Conservation (phyloP, 64 coral and sea anemone species). For the Platygyra sinensis region DNA sequence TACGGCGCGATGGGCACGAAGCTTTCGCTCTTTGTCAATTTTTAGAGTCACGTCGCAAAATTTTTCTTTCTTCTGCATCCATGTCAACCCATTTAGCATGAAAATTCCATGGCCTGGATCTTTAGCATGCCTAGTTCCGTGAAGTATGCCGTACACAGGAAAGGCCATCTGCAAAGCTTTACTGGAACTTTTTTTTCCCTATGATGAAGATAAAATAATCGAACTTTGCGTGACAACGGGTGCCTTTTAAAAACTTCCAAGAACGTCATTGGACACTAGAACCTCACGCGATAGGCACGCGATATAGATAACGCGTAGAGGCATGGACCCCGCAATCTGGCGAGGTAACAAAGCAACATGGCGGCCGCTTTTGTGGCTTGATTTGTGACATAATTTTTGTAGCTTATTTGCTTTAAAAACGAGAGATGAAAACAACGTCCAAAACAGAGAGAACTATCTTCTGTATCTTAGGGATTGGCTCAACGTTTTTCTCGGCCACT, state of each 20-base stretch:
- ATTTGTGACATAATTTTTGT: no score
- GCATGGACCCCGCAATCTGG: not conserved
- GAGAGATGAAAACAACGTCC: not conserved
- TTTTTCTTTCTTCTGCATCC: slow-evolving; percentile 45
- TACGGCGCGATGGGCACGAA: slow-evolving; percentile 64
- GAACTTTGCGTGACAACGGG: not conserved
- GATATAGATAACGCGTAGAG: not conserved
- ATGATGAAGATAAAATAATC: no score
- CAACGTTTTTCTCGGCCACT: slow-evolving; percentile 68
- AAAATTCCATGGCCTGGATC: slow-evolving; percentile 39
- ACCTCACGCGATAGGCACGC: no score
- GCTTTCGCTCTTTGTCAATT: slow-evolving; percentile 48
- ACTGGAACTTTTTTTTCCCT: no score
- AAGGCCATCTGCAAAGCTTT: no score
- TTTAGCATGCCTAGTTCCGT: not conserved
- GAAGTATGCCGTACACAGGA: not conserved
- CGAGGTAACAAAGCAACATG: not conserved
- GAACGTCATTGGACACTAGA: not conserved
- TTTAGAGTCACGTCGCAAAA: slow-evolving; percentile 76
- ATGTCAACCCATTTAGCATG: slow-evolving; percentile 32
- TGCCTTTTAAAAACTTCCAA: no score
- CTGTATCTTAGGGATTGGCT: slow-evolving; percentile 63
- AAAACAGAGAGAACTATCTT: slow-evolving; percentile 52
- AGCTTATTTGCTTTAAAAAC: not conserved
- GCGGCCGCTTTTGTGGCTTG: not conserved